These are phyloP conservation scores for cat (Felis catus) DNA, from an alignment of 2,113 vertebrate genomes.

Conservation along the genomic window F.catus_Fca126_mat1.0 CM031417.1:62549001-62549500, in stretches of 20 bases:
- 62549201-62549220: not conserved
- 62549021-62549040: slow-evolving; percentile 74
- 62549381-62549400: not conserved
- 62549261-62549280: rapidly evolving
- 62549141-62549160: not conserved
- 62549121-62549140: not conserved
- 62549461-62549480: not conserved
- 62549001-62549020: not conserved
- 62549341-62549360: rapidly evolving
- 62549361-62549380: not conserved
- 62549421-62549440: not conserved
- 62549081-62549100: rapidly evolving
- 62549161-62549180: not conserved
- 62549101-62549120: rapidly evolving
- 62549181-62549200: not conserved
- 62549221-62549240: not conserved
- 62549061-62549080: not conserved
- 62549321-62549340: not conserved
- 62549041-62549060: not conserved
- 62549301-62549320: not conserved
- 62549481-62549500: not conserved
- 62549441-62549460: not conserved
- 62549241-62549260: not conserved
- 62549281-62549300: not conserved
- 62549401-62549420: not conserved